Percentiles rank a stretch among this genome's conserved stretches.
Conservation (phyloP, 2,888 invertebrate genomes). For the Sphaeridia pumilis region DNA sequence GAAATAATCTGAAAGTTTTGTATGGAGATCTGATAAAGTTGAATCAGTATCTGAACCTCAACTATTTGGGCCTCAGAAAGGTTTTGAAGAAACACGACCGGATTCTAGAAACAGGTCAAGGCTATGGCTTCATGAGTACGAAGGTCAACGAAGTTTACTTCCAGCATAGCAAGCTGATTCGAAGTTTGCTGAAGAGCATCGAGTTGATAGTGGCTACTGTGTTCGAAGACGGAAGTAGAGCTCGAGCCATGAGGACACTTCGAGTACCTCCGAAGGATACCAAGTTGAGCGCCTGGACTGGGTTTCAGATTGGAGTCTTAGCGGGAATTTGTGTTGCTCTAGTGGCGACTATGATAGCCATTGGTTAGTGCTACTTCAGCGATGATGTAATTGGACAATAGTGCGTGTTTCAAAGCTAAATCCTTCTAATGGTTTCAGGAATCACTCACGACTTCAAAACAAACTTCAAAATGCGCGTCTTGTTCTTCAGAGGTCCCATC, state of each 20-base stretch:
- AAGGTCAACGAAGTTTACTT: neutral
- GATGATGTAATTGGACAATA: neutral
- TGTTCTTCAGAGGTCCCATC: conserved; percentile 5
- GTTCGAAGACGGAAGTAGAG: conserved; percentile 6
- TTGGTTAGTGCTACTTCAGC: neutral
- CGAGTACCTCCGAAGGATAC: neutral
- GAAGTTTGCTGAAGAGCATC: neutral
- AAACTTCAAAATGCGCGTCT: neutral
- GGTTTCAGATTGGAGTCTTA: conserved; percentile 8
- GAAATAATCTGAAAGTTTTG: too few relatives aligned
- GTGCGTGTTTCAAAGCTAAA: neutral
- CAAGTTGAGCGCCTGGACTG: conserved; percentile 6
- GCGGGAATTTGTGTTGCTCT: conserved; percentile 1
- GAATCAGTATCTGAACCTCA: conserved; percentile 1
- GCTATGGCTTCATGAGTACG: neutral
- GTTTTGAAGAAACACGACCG: conserved; percentile 11
- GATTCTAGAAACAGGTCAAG: neutral
- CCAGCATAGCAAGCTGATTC: neutral
- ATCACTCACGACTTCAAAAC: neutral
- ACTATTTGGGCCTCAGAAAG: conserved; percentile 7
- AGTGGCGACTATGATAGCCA: neutral
- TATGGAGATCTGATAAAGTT: neutral
- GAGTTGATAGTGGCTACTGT: conserved; percentile 2
- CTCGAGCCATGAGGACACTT: conserved; percentile 7
- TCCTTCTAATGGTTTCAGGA: neutral